phyloP scores from a whole-genome alignment of 1,140 invertebrate genomes.

The Andricus grossulariae region DNA sequence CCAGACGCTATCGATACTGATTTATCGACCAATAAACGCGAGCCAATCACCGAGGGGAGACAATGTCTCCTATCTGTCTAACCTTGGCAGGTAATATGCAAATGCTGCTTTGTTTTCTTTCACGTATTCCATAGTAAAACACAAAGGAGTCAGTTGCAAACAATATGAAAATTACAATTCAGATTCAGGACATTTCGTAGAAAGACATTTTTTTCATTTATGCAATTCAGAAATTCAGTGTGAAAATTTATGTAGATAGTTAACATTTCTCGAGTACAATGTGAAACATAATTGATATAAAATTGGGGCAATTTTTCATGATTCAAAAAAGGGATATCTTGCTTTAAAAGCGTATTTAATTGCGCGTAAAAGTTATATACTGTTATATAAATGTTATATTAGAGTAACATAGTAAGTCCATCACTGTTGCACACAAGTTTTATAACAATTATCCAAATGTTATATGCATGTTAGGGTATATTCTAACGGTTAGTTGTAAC shows the following conservation, averaged over 20 bases:
- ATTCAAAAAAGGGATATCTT: no score
- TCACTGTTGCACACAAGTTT: no score
- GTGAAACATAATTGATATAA: no score
- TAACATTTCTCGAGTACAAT: neutral
- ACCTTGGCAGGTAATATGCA: constrained; percentile 36
- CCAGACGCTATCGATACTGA: constrained; percentile 63
- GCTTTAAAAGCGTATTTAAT: no score
- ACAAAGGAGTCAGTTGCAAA: neutral
- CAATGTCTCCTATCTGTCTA: constrained; percentile 41
- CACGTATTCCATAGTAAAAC: neutral
- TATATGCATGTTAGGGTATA: no score
- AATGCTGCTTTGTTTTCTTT: constrained; percentile 8
- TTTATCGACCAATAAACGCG: constrained; percentile 65
- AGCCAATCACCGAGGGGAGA: constrained; percentile 56
- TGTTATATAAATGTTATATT: no score
- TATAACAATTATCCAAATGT: no score
- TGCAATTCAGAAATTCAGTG: neutral
- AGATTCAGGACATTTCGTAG: no score
- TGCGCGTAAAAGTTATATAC: no score
- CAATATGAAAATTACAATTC: neutral
- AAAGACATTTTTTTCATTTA: neutral
- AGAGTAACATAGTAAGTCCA: no score
- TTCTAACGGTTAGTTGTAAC: no score
- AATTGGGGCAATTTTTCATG: no score
- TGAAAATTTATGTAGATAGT: neutral